phyloP scores from a whole-genome alignment of 2,888 invertebrate species.

The Tachina grossa region DNA sequence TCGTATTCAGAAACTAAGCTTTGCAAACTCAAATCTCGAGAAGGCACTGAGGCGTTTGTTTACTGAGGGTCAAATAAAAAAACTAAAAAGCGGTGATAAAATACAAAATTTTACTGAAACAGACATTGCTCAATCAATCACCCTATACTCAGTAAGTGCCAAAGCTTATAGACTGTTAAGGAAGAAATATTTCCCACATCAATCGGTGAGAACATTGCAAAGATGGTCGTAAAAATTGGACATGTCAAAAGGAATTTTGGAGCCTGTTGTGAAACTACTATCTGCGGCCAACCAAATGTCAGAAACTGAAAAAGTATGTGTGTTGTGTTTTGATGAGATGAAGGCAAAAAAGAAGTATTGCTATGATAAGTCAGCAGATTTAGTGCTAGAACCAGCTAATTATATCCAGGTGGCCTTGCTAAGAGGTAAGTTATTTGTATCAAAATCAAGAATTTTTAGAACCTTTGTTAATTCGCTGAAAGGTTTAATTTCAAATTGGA shows the following conservation, averaged over 20 bases:
- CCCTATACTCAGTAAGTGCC: too few relatives aligned
- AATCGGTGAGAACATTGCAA: neutral
- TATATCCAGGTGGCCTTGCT: conserved; percentile 58
- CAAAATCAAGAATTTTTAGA: neutral
- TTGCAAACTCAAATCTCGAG: conserved; percentile 11
- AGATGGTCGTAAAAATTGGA: neutral
- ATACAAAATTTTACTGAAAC: too few relatives aligned
- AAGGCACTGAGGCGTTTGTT: neutral
- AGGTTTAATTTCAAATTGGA: conserved; percentile 58
- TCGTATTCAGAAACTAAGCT: conserved; percentile 27
- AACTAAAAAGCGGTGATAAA: neutral
- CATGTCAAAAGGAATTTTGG: neutral
- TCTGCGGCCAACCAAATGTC: neutral
- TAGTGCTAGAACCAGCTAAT: conserved; percentile 41
- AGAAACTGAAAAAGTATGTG: conserved; percentile 40
- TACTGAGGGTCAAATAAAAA: conserved; percentile 33
- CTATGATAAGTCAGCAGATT: conserved; percentile 50
- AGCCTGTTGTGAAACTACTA: conserved; percentile 4
- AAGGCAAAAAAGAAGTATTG: conserved; percentile 23
- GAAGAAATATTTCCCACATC: neutral
- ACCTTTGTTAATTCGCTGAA: neutral
- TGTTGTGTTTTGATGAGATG: conserved; percentile 52
- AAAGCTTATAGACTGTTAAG: too few relatives aligned
- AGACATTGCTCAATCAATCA: too few relatives aligned
- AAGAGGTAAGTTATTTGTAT: neutral